Conservation (phyloP, 1,140 invertebrate genomes). For the Drosophila takahashii region DNA sequence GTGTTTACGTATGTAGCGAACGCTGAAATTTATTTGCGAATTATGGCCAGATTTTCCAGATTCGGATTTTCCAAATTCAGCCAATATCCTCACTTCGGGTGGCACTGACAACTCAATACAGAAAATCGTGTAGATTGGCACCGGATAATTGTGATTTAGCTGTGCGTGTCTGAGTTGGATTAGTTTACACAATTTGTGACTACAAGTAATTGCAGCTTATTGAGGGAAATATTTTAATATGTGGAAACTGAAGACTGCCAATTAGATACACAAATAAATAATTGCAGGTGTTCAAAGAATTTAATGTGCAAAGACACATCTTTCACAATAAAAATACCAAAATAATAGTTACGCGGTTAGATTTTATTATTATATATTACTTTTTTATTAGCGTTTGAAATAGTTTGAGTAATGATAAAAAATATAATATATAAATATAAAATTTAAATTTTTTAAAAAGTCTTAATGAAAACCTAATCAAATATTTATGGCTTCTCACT, state of each 20-base stretch:
- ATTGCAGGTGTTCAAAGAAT: neutral
- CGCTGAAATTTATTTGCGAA: constrained; percentile 35
- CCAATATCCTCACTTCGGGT: constrained; percentile 25
- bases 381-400: no score
- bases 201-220: constrained; percentile 27
- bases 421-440: no score
- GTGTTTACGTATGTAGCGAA: constrained; percentile 33
- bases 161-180: constrained; percentile 16
- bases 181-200: constrained; percentile 20
- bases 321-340: neutral
- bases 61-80: constrained; percentile 17
- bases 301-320: neutral
- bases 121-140: constrained; percentile 34
- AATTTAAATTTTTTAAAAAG: no score
- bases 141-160: constrained; percentile 32
- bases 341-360: neutral
- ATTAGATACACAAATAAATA: neutral
- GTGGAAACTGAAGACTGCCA: neutral
- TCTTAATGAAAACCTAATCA: no score
- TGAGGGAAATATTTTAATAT: neutral
- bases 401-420: no score
- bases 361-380: no score
- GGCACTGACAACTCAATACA: constrained; percentile 42
- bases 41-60: constrained; percentile 25
- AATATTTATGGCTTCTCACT: neutral